A percentile compares a stretch with the other conserved stretches of the same genome.
phyloP scores from a whole-genome alignment of 2,888 invertebrate species.

The Syritta pipiens region DNA sequence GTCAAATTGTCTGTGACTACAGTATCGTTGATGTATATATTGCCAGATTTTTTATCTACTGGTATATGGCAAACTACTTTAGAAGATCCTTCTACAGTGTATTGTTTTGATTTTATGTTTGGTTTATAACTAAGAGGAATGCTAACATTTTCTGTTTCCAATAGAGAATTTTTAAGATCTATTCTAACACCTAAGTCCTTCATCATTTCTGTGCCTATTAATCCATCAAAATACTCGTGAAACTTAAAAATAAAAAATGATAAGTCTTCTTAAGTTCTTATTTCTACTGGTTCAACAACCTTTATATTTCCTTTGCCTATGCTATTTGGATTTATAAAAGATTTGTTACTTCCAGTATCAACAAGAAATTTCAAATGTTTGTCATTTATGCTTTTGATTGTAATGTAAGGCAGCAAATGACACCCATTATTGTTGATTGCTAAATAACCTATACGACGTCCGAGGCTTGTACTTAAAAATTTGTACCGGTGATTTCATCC shows the following conservation, averaged over 20 bases:
- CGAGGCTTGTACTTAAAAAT: slow-evolving; percentile 57
- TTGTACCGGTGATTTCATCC: slow-evolving; percentile 24
- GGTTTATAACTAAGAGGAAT: slow-evolving; percentile 27
- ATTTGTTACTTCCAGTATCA: slow-evolving; percentile 31
- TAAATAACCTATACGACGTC: slow-evolving; percentile 45
- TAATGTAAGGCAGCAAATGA: slow-evolving; percentile 18
- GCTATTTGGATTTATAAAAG: slow-evolving; percentile 43
- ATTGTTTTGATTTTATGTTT: slow-evolving; percentile 26
- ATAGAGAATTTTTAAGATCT: slow-evolving; percentile 21
- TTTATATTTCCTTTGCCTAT: neutral
- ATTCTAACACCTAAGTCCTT: no score
- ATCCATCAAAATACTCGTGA: neutral
- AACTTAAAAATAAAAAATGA: neutral
- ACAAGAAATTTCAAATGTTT: slow-evolving; percentile 25
- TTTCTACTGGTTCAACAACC: neutral
- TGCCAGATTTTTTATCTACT: slow-evolving; percentile 26
- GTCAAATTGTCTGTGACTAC: neutral
- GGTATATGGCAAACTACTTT: slow-evolving; percentile 31
- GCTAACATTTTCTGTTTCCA: slow-evolving; percentile 11
- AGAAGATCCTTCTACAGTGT: slow-evolving; percentile 1
- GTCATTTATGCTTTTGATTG: neutral
- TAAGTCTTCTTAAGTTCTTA: slow-evolving; percentile 7
- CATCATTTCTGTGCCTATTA: neutral
- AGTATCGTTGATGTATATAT: slow-evolving; percentile 19
- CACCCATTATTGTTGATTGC: slow-evolving; percentile 45